Base-by-base conservation (phyloP, 2,888 invertebrate genomes). In the Ichneumoninae sp. region DNA sequence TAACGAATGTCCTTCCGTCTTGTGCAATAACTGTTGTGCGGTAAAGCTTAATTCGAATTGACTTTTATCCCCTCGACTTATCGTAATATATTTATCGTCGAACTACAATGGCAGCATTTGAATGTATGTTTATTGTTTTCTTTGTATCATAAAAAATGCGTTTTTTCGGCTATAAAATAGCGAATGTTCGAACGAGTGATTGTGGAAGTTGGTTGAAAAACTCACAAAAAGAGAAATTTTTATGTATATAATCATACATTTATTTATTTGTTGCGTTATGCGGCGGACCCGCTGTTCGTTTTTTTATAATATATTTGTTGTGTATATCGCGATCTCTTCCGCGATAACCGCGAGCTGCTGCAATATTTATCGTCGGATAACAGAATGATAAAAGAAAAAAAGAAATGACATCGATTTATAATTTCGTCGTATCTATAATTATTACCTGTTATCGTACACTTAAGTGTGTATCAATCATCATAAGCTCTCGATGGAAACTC, bases 251-350 rank as follows among this genome's bases (percentile, higher is more conserved):
- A 82, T 83, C 83, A 88, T 79, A 88, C 84, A 87, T 89, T 87
- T 89, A 91, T 90, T 90, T 90, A 91, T 90, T 90, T 89, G 88
- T 86, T 87, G 88, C 85, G 79, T 88, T 78, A 70, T 77, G 87
- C 88, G 87, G 88, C 86, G 75, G 83, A 86, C 44, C 73, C 80
- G 85, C 80, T 76, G 68, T 84, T 88, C 73, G 16, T 16, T 85
- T 87, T 85, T 81, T 79, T 85, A 60, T 81, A 79, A 75, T 74
- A 73, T 74, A 77, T 79, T 69, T 52, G 70, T 79, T 82, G 66
- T 71, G 74, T 73, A 52, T 68, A 73, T 82, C 76, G 71, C 82
- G 78, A 73, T 85, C 66, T 76, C 57, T 57, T 82, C 78, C 82
- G 85, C 80, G 79, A 68, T 80, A 47, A 73, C 10, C 40, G 74